Evolutionary conservation across 2,113 vertebrate species (phyloP), one percentile per base, ranked within the genome.

Genomic region (Urocolius indicus): DNA sequence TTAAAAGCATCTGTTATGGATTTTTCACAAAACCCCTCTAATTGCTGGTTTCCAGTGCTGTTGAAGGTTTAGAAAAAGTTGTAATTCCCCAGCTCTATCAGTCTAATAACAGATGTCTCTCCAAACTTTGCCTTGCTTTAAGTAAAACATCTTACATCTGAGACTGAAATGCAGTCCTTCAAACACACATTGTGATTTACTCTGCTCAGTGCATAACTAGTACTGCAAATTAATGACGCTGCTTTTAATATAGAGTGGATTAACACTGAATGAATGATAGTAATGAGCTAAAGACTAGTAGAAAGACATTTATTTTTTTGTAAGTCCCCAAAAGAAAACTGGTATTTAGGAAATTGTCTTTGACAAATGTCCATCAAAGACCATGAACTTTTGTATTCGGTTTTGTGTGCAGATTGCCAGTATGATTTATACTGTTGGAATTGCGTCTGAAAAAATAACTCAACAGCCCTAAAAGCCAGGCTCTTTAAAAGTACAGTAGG

Each of bases 401-500:
- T 76, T 94, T 91, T 36, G 63, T 6, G 10, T 78, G 62, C 46
- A 95, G 71, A 72, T 69, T 75, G 61, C 34, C 3, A 6, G 17
- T 90, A 43, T 94, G 46, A 79, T 81, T 86, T 90, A 84, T 71
- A 26, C 23, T 58, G 58, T 73, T 84, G 67, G 89, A 97, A 95
- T 86, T 65, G 34, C 17, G 88, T 67, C 48, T 41, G 23, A 57
- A 87, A 87, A 76, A n/a, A 61, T 49, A 38, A 58, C 45, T 46
- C 38, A 82, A 55, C 46, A 73, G 17, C n/a, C 55, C 74, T 71
- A 55, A 66, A 87, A 94, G 57, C 27, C n/a, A 34, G 41, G 14
- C 6, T 30, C 5, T 88, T 67, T 59, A 59, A 48, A 27, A 94
- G 49, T 94, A 58, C 1, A 15, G 22, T 29, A 73, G 29, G 81